These are phyloP conservation scores for Enhydra lutris DNA, from an alignment of 2,113 vertebrate genomes.

Conservation along the genomic window DNA sequence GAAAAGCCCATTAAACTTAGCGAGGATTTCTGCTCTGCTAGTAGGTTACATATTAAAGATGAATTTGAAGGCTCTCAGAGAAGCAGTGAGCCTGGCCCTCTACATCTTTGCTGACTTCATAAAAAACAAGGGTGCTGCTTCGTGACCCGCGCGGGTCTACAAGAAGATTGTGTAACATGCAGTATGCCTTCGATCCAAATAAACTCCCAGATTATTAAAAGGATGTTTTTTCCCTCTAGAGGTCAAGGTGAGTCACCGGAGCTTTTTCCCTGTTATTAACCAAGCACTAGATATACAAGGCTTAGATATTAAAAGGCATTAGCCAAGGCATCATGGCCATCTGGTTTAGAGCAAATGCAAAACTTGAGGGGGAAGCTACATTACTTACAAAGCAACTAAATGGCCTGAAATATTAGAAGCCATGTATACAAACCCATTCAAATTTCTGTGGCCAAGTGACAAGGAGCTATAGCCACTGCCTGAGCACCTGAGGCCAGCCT, in stretches of 20 bases:
- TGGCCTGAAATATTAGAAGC: conserved; percentile 46
- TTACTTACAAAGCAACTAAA: conserved; percentile 48
- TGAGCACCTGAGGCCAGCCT: conserved; percentile 29
- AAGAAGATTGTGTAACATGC: conserved; percentile 71
- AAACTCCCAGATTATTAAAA: conserved; percentile 77
- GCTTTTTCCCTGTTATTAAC: conserved; percentile 74
- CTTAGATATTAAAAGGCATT: conserved; percentile 77
- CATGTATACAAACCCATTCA: conserved; percentile 52
- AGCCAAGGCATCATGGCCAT: conserved; percentile 59
- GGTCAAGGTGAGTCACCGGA: conserved; percentile 72
- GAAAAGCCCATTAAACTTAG: conserved; percentile 54
- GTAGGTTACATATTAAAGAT: conserved; percentile 67
- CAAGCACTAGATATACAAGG: conserved; percentile 67
- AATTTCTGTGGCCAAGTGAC: conserved; percentile 52
- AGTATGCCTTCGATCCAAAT: conserved; percentile 72
- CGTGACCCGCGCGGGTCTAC: conserved; percentile 39
- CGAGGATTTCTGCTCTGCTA: conserved; percentile 40
- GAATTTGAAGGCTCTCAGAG: conserved; percentile 62
- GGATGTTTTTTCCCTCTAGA: conserved; percentile 64
- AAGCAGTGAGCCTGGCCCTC: conserved; percentile 44
- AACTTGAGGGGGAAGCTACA: conserved; percentile 28
- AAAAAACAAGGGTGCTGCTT: conserved; percentile 65
- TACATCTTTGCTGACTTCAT: conserved; percentile 71
- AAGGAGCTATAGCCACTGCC: neutral
- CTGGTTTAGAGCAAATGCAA: conserved; percentile 67